Conservation (phyloP, 37 sponge, comb jelly and placozoan genomes). For the Axinella damicornis region DNA sequence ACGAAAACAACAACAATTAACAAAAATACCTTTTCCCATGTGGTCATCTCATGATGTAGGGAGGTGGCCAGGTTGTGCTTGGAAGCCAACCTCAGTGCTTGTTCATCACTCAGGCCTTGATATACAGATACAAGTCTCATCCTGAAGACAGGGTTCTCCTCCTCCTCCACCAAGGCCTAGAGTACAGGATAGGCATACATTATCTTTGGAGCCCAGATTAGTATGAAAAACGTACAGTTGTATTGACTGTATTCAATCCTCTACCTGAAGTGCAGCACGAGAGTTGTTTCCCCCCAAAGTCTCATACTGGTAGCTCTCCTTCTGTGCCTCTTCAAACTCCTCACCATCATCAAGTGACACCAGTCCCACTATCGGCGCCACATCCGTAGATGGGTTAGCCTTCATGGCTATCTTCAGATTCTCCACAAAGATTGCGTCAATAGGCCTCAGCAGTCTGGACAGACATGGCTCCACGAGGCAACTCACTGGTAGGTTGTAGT, state of each 20-base stretch:
- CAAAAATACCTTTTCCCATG: slow-evolving; percentile 2
- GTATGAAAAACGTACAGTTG: too few relatives aligned
- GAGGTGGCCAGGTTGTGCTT: slow-evolving; percentile 18
- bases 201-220: too few relatives aligned
- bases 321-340: neutral
- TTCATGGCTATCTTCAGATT: neutral
- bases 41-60: slow-evolving; percentile 4
- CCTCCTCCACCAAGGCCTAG: neutral
- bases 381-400: neutral
- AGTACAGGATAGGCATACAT: neutral
- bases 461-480: too few relatives aligned
- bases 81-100: slow-evolving; percentile 1
- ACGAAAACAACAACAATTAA: too few relatives aligned
- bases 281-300: slow-evolving; percentile 28
- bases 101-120: neutral
- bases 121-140: slow-evolving; percentile 18
- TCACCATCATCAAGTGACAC: neutral
- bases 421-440: neutral
- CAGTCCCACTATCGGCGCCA: slow-evolving; percentile 5
- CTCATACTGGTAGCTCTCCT: slow-evolving; percentile 13
- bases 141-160: neutral
- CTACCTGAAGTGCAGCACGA: neutral
- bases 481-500: too few relatives aligned
- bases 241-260: too few relatives aligned
- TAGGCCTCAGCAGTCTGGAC: too few relatives aligned